Conservation (phyloP, 2,113 vertebrate species). For the Erinaceus europaeus region DNA sequence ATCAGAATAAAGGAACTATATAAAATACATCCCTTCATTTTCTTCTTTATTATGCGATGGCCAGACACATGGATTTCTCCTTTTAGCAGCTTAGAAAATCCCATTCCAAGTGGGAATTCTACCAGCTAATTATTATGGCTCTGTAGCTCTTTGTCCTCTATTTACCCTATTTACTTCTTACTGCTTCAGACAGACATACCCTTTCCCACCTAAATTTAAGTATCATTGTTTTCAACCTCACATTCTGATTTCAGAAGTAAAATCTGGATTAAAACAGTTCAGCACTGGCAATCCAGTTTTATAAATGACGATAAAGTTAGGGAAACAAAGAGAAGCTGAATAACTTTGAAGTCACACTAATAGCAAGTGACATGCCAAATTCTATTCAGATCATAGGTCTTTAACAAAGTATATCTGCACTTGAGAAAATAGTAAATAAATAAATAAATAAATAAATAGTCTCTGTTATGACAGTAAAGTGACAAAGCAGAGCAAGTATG, state of each 20-base stretch:
- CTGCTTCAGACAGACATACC: neutral
- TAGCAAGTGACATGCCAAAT: neutral
- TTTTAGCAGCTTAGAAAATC: neutral
- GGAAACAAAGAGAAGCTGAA: neutral
- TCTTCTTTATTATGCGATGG: neutral
- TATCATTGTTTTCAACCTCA: neutral
- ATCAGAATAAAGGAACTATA: no score
- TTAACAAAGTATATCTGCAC: neutral
- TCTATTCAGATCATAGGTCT: neutral
- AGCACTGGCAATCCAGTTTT: neutral
- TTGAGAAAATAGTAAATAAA: neutral
- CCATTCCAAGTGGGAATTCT: neutral
- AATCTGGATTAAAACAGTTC: neutral
- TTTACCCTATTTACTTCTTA: neutral
- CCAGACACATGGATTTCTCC: neutral
- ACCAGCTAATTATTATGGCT: neutral
- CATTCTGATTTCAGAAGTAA: neutral
- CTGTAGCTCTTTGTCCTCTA: neutral
- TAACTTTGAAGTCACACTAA: neutral
- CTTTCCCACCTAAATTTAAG: neutral
- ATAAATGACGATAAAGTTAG: neutral
- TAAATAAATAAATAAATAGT: no score
- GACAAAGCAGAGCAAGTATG: neutral
- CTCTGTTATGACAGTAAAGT: neutral
- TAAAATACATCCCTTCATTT: neutral